phyloP scores from a whole-genome alignment of 2,797 vertebrate species.

The Chrosomus eos region DNA sequence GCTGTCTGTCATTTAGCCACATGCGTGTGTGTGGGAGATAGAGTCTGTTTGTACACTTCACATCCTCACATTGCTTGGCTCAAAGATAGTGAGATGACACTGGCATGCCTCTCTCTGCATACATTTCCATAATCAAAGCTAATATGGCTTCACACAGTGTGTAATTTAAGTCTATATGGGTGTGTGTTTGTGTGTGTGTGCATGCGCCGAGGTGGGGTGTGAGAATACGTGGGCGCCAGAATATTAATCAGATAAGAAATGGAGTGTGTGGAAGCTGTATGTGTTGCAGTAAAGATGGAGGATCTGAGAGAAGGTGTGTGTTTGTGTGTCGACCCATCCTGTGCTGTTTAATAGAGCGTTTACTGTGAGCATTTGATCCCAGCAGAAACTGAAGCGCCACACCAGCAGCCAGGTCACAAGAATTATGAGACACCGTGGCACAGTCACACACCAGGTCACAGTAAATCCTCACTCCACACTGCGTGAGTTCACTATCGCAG shows the following conservation, averaged over 20 bases:
- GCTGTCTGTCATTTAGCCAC: constrained; percentile 66
- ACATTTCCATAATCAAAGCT: constrained; percentile 64
- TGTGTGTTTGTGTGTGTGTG: constrained; percentile 31
- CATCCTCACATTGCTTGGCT: constrained; percentile 55
- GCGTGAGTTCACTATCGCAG: constrained; percentile 22
- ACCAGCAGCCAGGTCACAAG: constrained; percentile 61
- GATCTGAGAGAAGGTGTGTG: constrained; percentile 15
- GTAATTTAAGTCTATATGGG: constrained; percentile 49
- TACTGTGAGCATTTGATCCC: constrained; percentile 68
- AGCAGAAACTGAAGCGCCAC: constrained; percentile 44
- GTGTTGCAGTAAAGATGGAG: constrained; percentile 41
- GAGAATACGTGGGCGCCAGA: background rate
- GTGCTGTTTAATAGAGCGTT: constrained; percentile 66
- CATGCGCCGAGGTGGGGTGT: background rate
- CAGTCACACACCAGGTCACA: constrained; percentile 37
- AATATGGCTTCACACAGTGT: constrained; percentile 52
- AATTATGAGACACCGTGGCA: constrained; percentile 67
- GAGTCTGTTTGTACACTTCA: constrained; percentile 56
- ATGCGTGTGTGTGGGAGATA: constrained; percentile 53
- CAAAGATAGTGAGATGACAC: constrained; percentile 55
- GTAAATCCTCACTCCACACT: constrained; percentile 36
- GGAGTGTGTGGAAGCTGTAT: constrained; percentile 39
- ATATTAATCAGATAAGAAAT: constrained; percentile 48
- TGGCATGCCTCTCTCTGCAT: constrained; percentile 59
- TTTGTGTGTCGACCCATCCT: constrained; percentile 36